Base-by-base conservation (phyloP, 2,113 vertebrate genomes). In the Ceuthmochares aereus region DNA sequence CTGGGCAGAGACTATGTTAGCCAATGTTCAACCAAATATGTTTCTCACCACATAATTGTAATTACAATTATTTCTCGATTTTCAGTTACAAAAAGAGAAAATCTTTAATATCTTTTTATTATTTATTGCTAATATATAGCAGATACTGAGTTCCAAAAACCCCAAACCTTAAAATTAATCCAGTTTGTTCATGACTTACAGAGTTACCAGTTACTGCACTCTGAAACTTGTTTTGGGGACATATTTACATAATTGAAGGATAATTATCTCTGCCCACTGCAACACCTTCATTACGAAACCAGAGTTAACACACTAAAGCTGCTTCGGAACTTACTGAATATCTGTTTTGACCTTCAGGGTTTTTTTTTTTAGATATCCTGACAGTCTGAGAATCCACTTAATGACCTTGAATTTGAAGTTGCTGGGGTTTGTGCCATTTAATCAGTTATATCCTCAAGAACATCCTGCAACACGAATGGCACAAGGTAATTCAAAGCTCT, bases 401-500 rank as follows among this genome's bases (percentile, higher is more conserved):
- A 69, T 74, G 68, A 68, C 84, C 76, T 88, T 95, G 86, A 88
- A 77, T 84, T 93, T 60, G 80, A 92, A 81, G 59, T 40, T 90
- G 26, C 40, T 93, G 69, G 82, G 69, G 85, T 91, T 82, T 83
- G 67, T 86, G 67, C 40, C 43, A 47, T 95, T 89, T 90, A 86
- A 95, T 86, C 88, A 70, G 51, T 86, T 77, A 77, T 83, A 87
- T 52, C 37, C 55, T 87, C 59, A 86, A 93, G 75, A 96, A 64
- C 75, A 93, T 83, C 42, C 72, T 88, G 63, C 36, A 73, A 70
- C 47, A 62, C 23, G 58, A 95, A 55, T 88, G 63, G 86, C 70
- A 90, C 55, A 32, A 84, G 37, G 76, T 77, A 93, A 85, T 84
- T 94, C 72, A 92, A 93, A 93, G 76, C 76, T 89, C 37, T 78